These are phyloP conservation scores for Borostomias antarcticus DNA, from an alignment of 2,797 vertebrate genomes.

Conservation along the genomic window DNA sequence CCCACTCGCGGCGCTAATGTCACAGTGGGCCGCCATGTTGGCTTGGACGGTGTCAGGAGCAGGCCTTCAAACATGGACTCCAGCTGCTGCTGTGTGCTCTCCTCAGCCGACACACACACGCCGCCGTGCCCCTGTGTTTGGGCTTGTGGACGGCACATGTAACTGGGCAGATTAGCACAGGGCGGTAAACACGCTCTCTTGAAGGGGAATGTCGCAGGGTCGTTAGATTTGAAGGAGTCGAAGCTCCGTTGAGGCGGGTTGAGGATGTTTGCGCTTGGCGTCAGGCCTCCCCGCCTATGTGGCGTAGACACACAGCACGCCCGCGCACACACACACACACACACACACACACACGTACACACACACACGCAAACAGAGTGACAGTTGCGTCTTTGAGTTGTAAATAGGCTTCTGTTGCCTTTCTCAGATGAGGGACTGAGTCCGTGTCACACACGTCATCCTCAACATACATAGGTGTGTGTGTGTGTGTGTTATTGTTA, in stretches of 20 bases:
- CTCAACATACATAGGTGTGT: too few relatives aligned
- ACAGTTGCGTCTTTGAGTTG: slow-evolving; percentile 55
- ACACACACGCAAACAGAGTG: slow-evolving; percentile 18
- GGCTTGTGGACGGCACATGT: slow-evolving; percentile 75
- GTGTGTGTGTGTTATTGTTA: too few relatives aligned
- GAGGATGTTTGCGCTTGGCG: slow-evolving; percentile 77
- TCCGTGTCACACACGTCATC: slow-evolving; percentile 60
- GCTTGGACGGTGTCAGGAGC: slow-evolving; percentile 60
- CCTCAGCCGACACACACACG: slow-evolving; percentile 55
- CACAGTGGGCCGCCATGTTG: slow-evolving; percentile 70
- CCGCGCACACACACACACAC: slow-evolving; percentile 18
- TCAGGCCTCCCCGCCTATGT: slow-evolving; percentile 69
- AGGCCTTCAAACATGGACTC: slow-evolving; percentile 68
- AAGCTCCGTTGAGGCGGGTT: slow-evolving; percentile 70
- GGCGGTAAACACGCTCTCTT: slow-evolving; percentile 74
- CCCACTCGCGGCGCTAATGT: slow-evolving; percentile 69
- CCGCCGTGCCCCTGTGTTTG: slow-evolving; percentile 63
- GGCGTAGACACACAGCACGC: slow-evolving; percentile 30
- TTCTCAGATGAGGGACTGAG: slow-evolving; percentile 28
- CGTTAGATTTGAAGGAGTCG: slow-evolving; percentile 66
- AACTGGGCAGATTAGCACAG: slow-evolving; percentile 76
- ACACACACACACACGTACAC: slow-evolving; percentile 14
- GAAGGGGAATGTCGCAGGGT: slow-evolving; percentile 55
- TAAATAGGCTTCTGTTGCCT: slow-evolving; percentile 48
- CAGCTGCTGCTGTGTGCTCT: slow-evolving; percentile 74